Percentiles rank a stretch among this genome's conserved stretches.
These are phyloP conservation scores for Mesitornis unicolor DNA, from an alignment of 2,113 vertebrate genomes.

Conservation along the genomic window DNA sequence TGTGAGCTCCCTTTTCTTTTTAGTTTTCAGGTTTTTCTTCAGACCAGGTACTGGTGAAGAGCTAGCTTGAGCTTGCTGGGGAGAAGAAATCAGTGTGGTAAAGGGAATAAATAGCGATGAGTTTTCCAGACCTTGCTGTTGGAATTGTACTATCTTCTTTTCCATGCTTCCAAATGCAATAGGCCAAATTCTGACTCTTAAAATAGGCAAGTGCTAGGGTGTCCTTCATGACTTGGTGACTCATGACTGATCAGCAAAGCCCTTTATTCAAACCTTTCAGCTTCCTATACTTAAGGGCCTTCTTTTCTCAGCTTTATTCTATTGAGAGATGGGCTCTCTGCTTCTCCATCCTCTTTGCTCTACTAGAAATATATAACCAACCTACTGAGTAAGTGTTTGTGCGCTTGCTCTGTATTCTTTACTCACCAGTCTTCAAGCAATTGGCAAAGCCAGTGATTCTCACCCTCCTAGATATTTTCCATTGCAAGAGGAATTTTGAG, in stretches of 20 bases:
- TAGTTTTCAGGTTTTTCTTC: not conserved
- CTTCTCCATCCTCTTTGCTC: not conserved
- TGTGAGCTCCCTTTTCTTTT: not conserved
- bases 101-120: not conserved
- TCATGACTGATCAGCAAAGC: not conserved
- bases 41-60: not conserved
- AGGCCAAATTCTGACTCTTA: not conserved
- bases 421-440: not conserved
- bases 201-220: not conserved
- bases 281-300: not conserved
- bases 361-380: not conserved
- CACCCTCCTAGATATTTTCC: not conserved
- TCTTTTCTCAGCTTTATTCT: not conserved
- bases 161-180: not conserved
- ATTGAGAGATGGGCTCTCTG: not conserved
- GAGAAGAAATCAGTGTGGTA: not conserved
- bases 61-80: not conserved
- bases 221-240: not conserved
- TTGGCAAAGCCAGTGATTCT: not conserved
- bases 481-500: not conserved
- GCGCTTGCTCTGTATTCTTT: not conserved
- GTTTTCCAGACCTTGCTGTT: not conserved
- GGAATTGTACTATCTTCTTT: not conserved
- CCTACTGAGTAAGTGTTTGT: not conserved
- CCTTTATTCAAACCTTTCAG: not conserved